Evolutionary conservation across 2,888 invertebrate species (phyloP), one percentile per base, ranked within the genome.

Genomic region (Cremastobaeus sp.): DNA sequence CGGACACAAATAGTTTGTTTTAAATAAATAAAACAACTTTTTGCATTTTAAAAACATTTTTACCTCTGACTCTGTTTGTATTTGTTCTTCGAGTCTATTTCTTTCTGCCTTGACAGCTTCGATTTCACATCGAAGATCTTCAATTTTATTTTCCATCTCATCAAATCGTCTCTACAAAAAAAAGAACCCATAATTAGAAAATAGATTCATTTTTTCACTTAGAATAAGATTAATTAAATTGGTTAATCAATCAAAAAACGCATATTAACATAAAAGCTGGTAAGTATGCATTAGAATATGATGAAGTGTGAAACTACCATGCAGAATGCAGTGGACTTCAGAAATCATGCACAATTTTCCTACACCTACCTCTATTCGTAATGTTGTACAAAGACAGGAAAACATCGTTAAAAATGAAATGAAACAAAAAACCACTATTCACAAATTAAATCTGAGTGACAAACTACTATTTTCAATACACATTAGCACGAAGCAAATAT

Each of bases 71-170:
- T 86, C 85, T 9, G 80, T 80, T 76, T 84, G 82, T 65, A 84
- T 85, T 62, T 84, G 84, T 75, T 82, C 83, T 68, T 87, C 86
- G 65, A 87, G 78, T 28, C 81, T 79, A 76, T 71, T 78, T 70
- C 86, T 87, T 70, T 87, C 86, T 25, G 85, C 83, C 74, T 86
- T 86, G 62, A 86, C 83, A 52, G 78, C 81, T 57, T 85, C 84
- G 64, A 87, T 83, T 80, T 87, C 81, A 64, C 83, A 81, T 45
- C 84, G 81, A 6, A 87, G 84, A 76, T 86, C 85, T 74, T 85
- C 83, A 72, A 86, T 86, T 77, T 87, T 86, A 73, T 78, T 81
- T 83, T 87, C 87, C 86, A 87, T 86, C 78, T 86, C 86, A 78
- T 86, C 87, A 70, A 87, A 86, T 69, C 85, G 85, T 83, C 83